Evolutionary conservation across 2,797 vertebrate genomes (phyloP).

Genomic region (Peromyscus nudipes): DNA sequence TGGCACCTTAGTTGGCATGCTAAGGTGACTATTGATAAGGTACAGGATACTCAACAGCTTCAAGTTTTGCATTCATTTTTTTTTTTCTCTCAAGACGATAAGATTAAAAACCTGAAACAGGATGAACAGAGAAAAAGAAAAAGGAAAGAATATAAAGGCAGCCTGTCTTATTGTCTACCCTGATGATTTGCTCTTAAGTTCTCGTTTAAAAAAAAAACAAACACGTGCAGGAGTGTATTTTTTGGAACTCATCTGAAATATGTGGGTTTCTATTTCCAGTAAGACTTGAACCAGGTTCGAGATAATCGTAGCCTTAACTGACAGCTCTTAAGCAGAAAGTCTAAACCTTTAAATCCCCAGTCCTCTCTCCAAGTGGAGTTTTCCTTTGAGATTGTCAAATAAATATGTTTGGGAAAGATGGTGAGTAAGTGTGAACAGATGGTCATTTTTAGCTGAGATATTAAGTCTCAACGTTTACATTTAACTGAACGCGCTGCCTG

Average conservation of each 20-base stretch:
- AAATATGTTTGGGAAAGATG: conserved; percentile 72
- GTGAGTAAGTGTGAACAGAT: conserved; percentile 83
- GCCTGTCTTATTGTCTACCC: not conserved
- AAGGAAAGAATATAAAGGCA: not conserved
- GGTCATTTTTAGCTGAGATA: conserved; percentile 74
- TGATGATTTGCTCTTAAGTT: conserved; percentile 42
- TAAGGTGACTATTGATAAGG: conserved; percentile 32
- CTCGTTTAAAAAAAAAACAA: not conserved
- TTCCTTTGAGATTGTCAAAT: conserved; percentile 78
- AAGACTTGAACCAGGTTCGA: conserved; percentile 61
- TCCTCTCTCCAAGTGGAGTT: conserved; percentile 58
- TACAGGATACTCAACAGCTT: not conserved
- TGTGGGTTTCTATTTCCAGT: conserved; percentile 62
- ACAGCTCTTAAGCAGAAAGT: conserved; percentile 65
- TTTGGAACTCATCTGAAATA: conserved; percentile 54
- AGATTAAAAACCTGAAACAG: conserved; percentile 25
- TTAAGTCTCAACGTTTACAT: conserved; percentile 71
- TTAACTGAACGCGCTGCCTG: conserved; percentile 67
- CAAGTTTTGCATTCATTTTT: conserved; percentile 5
- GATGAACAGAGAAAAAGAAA: not conserved
- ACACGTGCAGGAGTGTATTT: conserved; percentile 43
- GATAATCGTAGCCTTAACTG: conserved; percentile 71
- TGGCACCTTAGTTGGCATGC: not conserved
- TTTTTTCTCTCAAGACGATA: conserved; percentile 14
- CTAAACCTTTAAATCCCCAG: conserved; percentile 63